A percentile compares a stretch with the other conserved stretches of the same genome.
Evolutionary conservation across 2,113 vertebrate genomes (phyloP).

Genomic region (Cinclus cinclus): DNA sequence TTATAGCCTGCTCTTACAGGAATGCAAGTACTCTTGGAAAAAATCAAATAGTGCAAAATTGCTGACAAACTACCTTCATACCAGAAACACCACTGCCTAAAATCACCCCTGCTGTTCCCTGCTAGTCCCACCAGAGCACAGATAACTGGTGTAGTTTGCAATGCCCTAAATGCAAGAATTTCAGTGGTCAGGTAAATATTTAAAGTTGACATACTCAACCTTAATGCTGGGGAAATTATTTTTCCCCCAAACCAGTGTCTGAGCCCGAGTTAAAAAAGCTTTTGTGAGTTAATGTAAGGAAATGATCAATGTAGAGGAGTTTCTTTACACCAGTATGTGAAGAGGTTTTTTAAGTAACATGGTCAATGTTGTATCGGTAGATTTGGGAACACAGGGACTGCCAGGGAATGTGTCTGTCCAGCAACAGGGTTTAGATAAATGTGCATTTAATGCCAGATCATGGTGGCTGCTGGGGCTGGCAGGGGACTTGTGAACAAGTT

Average conservation of each 20-base stretch:
- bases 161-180: neutral
- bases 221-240: neutral
- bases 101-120: neutral
- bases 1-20: neutral
- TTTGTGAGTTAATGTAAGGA: neutral
- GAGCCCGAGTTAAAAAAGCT: neutral
- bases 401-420: neutral
- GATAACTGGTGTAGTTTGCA: neutral
- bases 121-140: neutral
- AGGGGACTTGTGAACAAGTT: neutral
- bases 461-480: neutral
- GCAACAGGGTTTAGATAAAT: neutral
- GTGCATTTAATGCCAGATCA: neutral
- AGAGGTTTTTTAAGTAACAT: neutral
- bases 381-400: neutral
- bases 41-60: neutral
- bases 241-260: neutral
- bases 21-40: neutral
- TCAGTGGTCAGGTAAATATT: neutral
- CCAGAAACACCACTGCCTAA: neutral
- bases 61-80: neutral
- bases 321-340: neutral
- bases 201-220: neutral
- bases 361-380: neutral
- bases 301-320: accelerated